phyloP scores from a whole-genome alignment of 2,797 vertebrate species.

The Eurystomus glaucurus region DNA sequence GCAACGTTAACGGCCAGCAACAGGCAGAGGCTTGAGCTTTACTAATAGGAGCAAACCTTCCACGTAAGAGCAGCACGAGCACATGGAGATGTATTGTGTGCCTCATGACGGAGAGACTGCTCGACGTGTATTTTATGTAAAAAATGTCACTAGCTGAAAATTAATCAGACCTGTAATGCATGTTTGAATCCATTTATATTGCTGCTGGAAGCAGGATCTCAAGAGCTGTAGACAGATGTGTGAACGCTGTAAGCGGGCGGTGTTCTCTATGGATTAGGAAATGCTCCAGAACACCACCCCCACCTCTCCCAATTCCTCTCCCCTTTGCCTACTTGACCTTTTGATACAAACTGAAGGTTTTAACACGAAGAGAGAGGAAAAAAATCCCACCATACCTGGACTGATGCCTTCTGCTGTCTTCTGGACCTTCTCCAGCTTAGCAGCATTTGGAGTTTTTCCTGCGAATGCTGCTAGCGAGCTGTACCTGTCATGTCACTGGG shows the following conservation, averaged over 20 bases:
- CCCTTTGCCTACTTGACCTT: background rate
- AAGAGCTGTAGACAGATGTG: background rate
- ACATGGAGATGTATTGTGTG: background rate
- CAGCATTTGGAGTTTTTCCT: background rate
- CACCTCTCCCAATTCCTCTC: background rate
- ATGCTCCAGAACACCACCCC: background rate
- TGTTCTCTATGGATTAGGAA: background rate
- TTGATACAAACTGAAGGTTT: background rate
- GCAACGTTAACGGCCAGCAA: background rate
- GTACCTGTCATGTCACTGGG: background rate
- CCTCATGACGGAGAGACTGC: background rate
- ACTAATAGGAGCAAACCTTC: background rate
- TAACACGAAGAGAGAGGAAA: background rate
- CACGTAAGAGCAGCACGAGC: background rate
- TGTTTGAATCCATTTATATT: conserved; percentile 30
- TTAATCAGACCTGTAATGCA: conserved; percentile 31
- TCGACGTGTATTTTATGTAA: conserved; percentile 16
- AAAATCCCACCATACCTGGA: rapidly evolving
- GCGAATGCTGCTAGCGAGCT: background rate
- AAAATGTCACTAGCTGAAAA: conserved; percentile 36
- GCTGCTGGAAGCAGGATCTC: conserved; percentile 27
- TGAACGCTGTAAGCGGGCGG: background rate
- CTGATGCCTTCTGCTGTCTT: background rate
- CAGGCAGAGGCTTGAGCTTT: background rate
- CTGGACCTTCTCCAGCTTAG: background rate